Evolutionary conservation across 2,888 invertebrate genomes (phyloP).

Genomic region (Argyra leucocephala): DNA sequence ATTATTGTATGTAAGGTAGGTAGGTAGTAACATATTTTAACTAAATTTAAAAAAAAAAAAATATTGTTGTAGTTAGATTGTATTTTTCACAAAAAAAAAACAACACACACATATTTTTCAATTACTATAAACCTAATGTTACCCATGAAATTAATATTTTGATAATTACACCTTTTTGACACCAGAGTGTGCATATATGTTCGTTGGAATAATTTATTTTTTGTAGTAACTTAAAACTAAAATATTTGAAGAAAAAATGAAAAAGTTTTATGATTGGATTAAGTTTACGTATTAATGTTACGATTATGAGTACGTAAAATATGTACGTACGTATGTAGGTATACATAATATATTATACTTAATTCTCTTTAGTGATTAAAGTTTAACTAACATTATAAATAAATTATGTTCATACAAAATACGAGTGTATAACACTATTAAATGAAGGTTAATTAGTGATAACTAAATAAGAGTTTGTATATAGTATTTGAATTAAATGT

Average conservation of each 20-base stretch:
- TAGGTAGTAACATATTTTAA: not conserved
- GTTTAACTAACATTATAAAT: not conserved
- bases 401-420: not conserved
- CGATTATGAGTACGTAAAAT: too few relatives aligned
- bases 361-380: not conserved
- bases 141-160: constrained; percentile 6
- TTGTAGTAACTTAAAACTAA: not conserved
- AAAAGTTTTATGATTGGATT: not conserved
- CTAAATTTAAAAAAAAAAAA: not conserved
- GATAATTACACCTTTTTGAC: not conserved
- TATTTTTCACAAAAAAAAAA: too few relatives aligned
- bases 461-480: too few relatives aligned
- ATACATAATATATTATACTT: not conserved
- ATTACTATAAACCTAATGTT: constrained; percentile 1
- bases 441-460: not conserved
- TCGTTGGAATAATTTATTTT: too few relatives aligned
- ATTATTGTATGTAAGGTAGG: too few relatives aligned
- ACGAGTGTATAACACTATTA: not conserved
- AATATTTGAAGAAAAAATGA: not conserved
- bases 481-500: too few relatives aligned
- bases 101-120: not conserved
- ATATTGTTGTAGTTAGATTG: too few relatives aligned
- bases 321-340: too few relatives aligned
- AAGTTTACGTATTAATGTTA: not conserved
- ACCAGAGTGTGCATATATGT: too few relatives aligned